A percentile compares a stretch with the other conserved stretches of the same genome.
Conservation (phyloP, 1,140 invertebrate genomes). For the Drosophila parvula region DNA sequence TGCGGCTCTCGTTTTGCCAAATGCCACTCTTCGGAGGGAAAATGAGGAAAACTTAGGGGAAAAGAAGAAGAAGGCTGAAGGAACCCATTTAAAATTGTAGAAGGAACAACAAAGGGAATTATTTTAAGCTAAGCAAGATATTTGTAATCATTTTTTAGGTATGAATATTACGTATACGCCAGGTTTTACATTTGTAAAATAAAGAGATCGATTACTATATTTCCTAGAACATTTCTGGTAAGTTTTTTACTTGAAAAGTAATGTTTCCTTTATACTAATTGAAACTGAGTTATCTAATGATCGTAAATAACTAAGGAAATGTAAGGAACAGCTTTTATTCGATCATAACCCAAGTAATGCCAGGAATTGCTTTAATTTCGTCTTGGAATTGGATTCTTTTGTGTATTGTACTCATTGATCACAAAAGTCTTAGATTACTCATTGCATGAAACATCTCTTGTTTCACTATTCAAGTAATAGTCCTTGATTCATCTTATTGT, state of each 20-base stretch:
- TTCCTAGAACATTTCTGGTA: not conserved
- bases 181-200: not conserved
- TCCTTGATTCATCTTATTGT: constrained; percentile 1
- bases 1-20: constrained; percentile 13
- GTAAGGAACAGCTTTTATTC: not conserved
- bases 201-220: too few relatives aligned
- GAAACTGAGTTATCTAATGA: not conserved
- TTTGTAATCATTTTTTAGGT: not conserved
- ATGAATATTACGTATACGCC: not conserved
- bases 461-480: not conserved
- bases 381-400: not conserved
- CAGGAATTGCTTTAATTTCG: not conserved
- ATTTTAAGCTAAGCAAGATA: not conserved
- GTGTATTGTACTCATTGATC: not conserved
- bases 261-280: not conserved
- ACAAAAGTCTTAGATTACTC: not conserved
- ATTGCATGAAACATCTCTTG: not conserved
- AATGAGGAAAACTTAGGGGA: not conserved
- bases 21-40: constrained; percentile 8
- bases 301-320: not conserved
- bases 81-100: not conserved
- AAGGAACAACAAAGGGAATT: not conserved
- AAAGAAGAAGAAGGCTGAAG: not conserved
- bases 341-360: too few relatives aligned
- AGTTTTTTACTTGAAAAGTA: not conserved